These are phyloP conservation scores for Yponomeuta sedellus DNA, from an alignment of 2,888 invertebrate species.

Conservation along the genomic window DNA sequence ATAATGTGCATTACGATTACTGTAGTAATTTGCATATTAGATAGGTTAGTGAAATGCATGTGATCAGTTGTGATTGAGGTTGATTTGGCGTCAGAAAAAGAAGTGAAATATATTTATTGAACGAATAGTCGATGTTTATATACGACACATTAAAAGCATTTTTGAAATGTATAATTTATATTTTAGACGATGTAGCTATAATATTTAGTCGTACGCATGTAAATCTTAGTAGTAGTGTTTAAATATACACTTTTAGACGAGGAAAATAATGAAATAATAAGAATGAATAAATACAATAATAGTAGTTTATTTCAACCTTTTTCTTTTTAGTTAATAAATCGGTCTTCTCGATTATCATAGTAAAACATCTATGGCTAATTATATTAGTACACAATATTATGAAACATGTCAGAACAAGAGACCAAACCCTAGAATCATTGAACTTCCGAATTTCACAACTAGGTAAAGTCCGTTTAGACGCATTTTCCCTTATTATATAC, in stretches of 20 bases:
- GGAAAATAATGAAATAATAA: too few relatives aligned
- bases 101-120: slow-evolving; percentile 18
- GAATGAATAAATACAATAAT: too few relatives aligned
- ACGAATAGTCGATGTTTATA: not conserved
- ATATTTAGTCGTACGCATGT: not conserved
- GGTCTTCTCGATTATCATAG: too few relatives aligned
- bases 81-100: not conserved
- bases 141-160: not conserved
- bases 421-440: not conserved
- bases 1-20: too few relatives aligned
- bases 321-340: too few relatives aligned
- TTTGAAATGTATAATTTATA: not conserved
- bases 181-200: not conserved
- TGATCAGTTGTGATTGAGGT: slow-evolving; percentile 4
- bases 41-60: not conserved
- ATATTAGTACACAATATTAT: slow-evolving; percentile 23
- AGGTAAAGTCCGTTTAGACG: not conserved
- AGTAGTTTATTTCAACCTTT: too few relatives aligned
- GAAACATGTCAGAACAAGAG: slow-evolving; percentile 12
- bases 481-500: slow-evolving; percentile 15
- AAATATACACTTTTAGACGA: too few relatives aligned
- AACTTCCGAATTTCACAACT: slow-evolving; percentile 10
- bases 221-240: too few relatives aligned
- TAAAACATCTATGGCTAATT: slow-evolving; percentile 24
- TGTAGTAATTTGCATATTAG: not conserved